phyloP scores from a whole-genome alignment of 1,140 invertebrate genomes.

The Caenorhabditis briggsae region DNA sequence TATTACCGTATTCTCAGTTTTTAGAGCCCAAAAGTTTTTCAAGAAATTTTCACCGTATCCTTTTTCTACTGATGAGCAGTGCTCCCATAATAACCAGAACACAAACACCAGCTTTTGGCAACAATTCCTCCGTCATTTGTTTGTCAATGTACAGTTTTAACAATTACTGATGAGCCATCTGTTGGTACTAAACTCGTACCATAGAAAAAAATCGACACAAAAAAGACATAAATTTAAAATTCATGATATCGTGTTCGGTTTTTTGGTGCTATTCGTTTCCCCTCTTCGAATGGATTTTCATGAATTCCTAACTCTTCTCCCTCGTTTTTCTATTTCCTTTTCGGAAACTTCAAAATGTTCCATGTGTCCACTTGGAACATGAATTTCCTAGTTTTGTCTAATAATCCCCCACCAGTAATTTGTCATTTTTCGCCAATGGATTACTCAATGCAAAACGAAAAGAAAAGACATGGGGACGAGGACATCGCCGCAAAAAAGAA shows the following conservation, averaged over 20 bases:
- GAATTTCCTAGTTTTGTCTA: slow-evolving; percentile 27
- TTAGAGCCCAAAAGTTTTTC: no score
- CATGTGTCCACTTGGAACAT: slow-evolving; percentile 7
- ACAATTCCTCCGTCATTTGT: background rate
- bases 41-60: no score
- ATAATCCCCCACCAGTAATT: slow-evolving; percentile 34
- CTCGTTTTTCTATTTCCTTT: background rate
- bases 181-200: background rate
- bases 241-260: slow-evolving; percentile 33
- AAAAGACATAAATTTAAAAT: slow-evolving; percentile 48
- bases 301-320: slow-evolving; percentile 25
- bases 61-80: no score
- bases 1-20: no score
- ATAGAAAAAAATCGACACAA: background rate
- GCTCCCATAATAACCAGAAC: background rate
- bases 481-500: slow-evolving; percentile 38
- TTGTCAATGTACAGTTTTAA: slow-evolving; percentile 29
- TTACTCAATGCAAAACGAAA: background rate
- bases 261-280: background rate
- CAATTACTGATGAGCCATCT: slow-evolving; percentile 19
- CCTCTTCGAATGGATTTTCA: slow-evolving; percentile 29
- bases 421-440: slow-evolving; percentile 49
- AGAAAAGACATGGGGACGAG: background rate
- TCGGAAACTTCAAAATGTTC: slow-evolving; percentile 5
- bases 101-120: background rate